A percentile compares a stretch with the other conserved stretches of the same genome.
Evolutionary conservation across 2,888 invertebrate genomes (phyloP).

Genomic region (Tipula helvola): DNA sequence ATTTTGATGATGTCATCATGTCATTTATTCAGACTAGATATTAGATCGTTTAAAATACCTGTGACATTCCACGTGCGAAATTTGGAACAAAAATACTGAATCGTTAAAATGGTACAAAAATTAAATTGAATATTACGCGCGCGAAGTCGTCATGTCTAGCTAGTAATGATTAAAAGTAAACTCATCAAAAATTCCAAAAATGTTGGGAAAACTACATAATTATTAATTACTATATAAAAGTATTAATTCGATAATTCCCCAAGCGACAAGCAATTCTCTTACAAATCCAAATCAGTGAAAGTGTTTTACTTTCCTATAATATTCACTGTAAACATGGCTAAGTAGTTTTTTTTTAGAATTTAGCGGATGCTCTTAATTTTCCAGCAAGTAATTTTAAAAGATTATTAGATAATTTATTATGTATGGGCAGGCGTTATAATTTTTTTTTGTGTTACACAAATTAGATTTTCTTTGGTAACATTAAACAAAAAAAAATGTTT

Average conservation of each 20-base stretch:
- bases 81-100: not conserved
- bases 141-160: not conserved
- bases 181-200: not conserved
- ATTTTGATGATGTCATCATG: not conserved
- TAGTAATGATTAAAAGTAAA: not conserved
- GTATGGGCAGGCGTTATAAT: not conserved
- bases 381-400: not conserved
- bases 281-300: not conserved
- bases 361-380: not conserved
- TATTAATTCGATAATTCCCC: not conserved
- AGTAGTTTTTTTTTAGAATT: not conserved
- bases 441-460: not conserved
- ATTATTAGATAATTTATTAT: not conserved
- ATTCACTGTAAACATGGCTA: not conserved
- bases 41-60: not conserved
- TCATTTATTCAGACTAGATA: not conserved
- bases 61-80: not conserved
- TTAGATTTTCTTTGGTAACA: not conserved
- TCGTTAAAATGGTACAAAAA: not conserved
- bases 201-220: not conserved
- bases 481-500: not conserved
- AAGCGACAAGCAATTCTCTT: too few species aligned
- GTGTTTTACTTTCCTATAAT: not conserved
- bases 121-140: not conserved
- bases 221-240: not conserved